A percentile compares a stretch with the other conserved stretches of the same genome.
These are phyloP conservation scores for Sebastes trivittatus DNA, from an alignment of 2,797 vertebrate species.

Conservation along the genomic window DNA sequence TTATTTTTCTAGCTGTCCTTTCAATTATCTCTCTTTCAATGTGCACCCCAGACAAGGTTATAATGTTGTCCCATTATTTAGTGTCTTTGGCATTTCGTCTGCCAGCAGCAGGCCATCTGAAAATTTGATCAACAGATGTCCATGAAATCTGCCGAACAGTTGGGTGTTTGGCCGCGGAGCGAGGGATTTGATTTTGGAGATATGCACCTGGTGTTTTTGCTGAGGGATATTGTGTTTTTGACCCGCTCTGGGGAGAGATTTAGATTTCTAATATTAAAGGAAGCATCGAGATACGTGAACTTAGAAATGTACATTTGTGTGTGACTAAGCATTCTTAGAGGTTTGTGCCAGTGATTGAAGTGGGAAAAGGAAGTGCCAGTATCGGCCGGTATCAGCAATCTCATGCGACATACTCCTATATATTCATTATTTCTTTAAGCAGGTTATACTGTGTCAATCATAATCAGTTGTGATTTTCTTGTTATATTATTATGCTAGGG, in stretches of 20 bases:
- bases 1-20: neutral
- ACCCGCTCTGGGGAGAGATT: constrained; percentile 5
- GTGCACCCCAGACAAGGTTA: constrained; percentile 2
- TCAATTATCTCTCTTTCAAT: neutral
- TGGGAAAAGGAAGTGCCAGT: too few relatives aligned
- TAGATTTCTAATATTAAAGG: constrained; percentile 1
- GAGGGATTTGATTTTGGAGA: constrained; percentile 36
- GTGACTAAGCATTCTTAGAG: neutral
- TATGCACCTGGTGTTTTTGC: constrained; percentile 27
- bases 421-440: too few relatives aligned
- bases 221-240: constrained; percentile 18
- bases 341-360: neutral
- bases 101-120: constrained; percentile 27
- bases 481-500: too few relatives aligned
- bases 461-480: too few relatives aligned
- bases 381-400: too few relatives aligned
- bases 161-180: constrained; percentile 12
- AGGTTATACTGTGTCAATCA: too few relatives aligned
- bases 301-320: neutral
- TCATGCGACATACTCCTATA: rapidly evolving
- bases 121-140: constrained; percentile 39
- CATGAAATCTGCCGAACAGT: constrained; percentile 27
- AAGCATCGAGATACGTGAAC: constrained; percentile 1
- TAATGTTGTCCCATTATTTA: constrained; percentile 1
- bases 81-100: constrained; percentile 23